phyloP scores from a whole-genome alignment of 2,113 vertebrate genomes.

The Sisor rabdophorus region DNA sequence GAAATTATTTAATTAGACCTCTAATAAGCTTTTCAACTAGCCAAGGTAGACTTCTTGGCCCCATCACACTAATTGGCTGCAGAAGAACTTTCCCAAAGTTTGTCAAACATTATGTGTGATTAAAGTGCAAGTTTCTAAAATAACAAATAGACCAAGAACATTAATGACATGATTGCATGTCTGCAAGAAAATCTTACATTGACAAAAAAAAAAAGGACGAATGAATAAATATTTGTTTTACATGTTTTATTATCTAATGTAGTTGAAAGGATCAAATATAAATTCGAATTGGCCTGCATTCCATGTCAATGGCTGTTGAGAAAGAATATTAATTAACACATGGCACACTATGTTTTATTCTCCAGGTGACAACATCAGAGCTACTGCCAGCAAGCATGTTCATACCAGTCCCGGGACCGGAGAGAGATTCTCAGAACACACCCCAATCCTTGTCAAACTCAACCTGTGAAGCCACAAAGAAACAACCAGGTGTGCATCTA shows the following conservation, averaged over 20 bases:
- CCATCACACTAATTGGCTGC: constrained; percentile 83
- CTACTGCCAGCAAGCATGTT: constrained; percentile 97
- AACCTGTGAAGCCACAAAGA: constrained; percentile 76
- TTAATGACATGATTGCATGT: constrained; percentile 75
- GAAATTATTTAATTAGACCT: constrained; percentile 80
- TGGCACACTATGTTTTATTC: constrained; percentile 49
- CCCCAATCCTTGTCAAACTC: constrained; percentile 65
- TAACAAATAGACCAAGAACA: constrained; percentile 75
- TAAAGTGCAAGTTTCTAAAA: constrained; percentile 79
- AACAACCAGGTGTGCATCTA: constrained; percentile 80
- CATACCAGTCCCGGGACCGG: constrained; percentile 79
- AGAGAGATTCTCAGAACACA: constrained; percentile 73
- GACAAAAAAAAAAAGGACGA: too few relatives aligned
- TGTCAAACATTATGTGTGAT: constrained; percentile 84
- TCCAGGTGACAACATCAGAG: constrained; percentile 90
- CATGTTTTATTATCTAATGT: constrained; percentile 1
- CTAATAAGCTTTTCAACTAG: constrained; percentile 81
- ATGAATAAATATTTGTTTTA: background rate
- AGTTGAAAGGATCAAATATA: background rate
- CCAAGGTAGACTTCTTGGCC: constrained; percentile 79
- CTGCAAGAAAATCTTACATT: constrained; percentile 51
- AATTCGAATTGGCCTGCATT: constrained; percentile 16
- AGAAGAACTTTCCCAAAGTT: constrained; percentile 78
- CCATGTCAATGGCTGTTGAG: constrained; percentile 17
- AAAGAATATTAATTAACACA: constrained; percentile 46